phyloP scores from a whole-genome alignment of 1,140 invertebrate genomes.

The Saxidomus purpurata region DNA sequence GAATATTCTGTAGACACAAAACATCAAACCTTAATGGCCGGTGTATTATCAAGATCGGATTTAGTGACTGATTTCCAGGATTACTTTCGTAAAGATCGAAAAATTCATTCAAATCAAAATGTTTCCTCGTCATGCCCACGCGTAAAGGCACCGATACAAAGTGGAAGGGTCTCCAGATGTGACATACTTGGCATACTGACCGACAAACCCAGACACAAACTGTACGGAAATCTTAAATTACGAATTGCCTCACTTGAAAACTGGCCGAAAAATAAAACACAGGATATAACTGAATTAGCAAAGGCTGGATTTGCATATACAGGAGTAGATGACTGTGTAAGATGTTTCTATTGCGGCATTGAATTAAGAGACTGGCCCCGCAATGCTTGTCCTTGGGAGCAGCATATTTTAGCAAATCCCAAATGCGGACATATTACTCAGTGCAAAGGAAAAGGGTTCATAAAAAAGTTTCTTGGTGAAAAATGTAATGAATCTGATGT shows the following conservation, averaged over 20 bases:
- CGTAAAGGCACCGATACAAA: too few species aligned
- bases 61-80: too few species aligned
- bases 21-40: too few species aligned
- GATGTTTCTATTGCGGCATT: conserved; percentile 31
- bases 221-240: neutral
- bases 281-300: neutral
- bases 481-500: neutral
- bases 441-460: neutral
- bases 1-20: too few species aligned
- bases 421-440: neutral
- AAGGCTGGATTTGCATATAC: conserved; percentile 13
- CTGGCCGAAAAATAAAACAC: neutral
- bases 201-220: neutral
- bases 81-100: too few species aligned
- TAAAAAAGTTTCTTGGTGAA: neutral
- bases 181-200: neutral
- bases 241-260: neutral
- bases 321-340: neutral
- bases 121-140: too few species aligned
- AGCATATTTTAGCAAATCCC: neutral
- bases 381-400: neutral
- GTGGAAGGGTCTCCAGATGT: too few species aligned
- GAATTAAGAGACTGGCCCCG: neutral
- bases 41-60: too few species aligned
- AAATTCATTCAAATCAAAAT: too few species aligned